Conservation (phyloP, 2,113 vertebrate genomes). For the Toxostoma redivivum region DNA sequence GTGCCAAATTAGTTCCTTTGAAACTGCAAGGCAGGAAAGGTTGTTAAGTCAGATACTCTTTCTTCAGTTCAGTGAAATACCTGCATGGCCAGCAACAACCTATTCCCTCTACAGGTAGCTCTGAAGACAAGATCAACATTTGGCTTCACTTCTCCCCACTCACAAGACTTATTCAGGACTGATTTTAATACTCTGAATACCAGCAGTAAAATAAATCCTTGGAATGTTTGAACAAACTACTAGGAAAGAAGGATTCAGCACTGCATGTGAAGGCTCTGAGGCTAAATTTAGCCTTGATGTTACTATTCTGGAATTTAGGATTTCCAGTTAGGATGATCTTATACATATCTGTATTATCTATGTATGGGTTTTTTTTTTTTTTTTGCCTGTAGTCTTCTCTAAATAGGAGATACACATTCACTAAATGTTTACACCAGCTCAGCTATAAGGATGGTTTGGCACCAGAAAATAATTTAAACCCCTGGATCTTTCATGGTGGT, state of each 20-base stretch:
- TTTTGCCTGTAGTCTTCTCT: constrained; percentile 17
- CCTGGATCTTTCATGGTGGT: not conserved
- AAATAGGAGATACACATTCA: not conserved
- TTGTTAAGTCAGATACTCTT: constrained; percentile 18
- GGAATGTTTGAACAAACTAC: not conserved
- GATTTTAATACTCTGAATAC: constrained; percentile 5
- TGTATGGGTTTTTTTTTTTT: constrained; percentile 19
- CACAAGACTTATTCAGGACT: not conserved
- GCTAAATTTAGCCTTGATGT: not conserved
- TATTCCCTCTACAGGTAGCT: constrained; percentile 14
- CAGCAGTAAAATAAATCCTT: not conserved
- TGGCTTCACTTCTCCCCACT: not conserved
- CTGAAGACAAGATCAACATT: constrained; percentile 54
- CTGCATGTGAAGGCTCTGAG: not conserved
- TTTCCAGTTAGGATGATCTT: not conserved
- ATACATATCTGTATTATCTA: not conserved
- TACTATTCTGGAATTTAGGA: not conserved
- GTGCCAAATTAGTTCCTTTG: constrained; percentile 43
- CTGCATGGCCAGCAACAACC: not conserved
- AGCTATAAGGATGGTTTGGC: not conserved
- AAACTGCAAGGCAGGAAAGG: constrained; percentile 41
- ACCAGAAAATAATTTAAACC: constrained; percentile 51
- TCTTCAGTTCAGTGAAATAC: constrained; percentile 27
- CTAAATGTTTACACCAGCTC: not conserved
- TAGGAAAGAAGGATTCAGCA: not conserved